These are phyloP conservation scores for Hemibagrus wyckioides DNA, from an alignment of 2,113 vertebrate genomes.

Conservation along the genomic window DNA sequence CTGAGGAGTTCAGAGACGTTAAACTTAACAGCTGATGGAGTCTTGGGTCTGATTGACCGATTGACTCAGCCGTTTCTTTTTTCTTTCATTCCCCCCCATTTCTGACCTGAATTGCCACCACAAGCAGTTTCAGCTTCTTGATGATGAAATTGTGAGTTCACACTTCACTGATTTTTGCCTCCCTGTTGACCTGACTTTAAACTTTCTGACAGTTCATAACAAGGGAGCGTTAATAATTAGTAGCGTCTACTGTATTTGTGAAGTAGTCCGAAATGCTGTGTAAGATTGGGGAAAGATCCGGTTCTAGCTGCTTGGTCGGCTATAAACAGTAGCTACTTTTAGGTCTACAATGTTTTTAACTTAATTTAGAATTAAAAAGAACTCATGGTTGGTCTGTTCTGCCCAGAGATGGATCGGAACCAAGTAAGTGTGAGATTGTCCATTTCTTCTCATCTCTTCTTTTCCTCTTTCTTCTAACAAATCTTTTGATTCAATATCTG, in stretches of 20 bases:
- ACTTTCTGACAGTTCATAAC: neutral
- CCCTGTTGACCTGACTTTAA: constrained; percentile 1
- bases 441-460: neutral
- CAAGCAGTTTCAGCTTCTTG: constrained; percentile 35
- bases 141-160: constrained; percentile 47
- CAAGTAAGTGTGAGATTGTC: neutral
- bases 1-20: constrained; percentile 90
- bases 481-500: too few species aligned
- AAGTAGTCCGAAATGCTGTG: neutral
- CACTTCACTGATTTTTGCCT: constrained; percentile 45
- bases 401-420: neutral
- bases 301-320: neutral
- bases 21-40: constrained; percentile 87
- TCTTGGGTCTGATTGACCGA: constrained; percentile 61
- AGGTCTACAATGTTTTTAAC: too few species aligned
- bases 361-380: too few species aligned
- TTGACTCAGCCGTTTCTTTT: constrained; percentile 56
- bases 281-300: constrained; percentile 24
- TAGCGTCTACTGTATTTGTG: neutral
- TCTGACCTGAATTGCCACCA: neutral
- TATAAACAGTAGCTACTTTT: neutral
- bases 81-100: neutral
- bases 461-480: neutral
- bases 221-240: neutral
- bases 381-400: neutral